phyloP scores from a whole-genome alignment of 1,140 invertebrate species.

The Globodera rostochiensis region DNA sequence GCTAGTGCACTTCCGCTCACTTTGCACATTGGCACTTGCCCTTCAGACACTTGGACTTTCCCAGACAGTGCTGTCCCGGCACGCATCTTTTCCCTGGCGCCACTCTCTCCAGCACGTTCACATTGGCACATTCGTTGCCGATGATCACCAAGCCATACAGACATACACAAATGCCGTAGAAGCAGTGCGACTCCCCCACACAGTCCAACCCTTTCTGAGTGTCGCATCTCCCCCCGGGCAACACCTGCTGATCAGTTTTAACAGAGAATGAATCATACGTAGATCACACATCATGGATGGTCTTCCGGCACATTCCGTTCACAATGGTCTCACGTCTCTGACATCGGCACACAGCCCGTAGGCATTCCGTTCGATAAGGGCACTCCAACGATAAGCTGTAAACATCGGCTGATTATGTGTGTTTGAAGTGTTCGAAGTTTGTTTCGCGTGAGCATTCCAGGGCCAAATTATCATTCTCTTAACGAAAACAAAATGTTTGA shows the following conservation, averaged over 20 bases:
- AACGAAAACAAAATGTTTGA: no score
- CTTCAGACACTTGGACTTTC: slow-evolving; percentile 44
- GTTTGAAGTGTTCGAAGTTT: no score
- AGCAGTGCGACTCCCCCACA: slow-evolving; percentile 55
- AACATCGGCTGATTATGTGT: no score
- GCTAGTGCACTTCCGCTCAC: slow-evolving; percentile 28
- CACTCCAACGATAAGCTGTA: slow-evolving; percentile 41
- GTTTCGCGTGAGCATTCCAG: no score
- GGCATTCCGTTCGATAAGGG: slow-evolving; percentile 50
- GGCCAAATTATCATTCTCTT: no score
- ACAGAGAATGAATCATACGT: background rate
- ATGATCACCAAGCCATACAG: slow-evolving; percentile 47
- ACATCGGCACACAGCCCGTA: slow-evolving; percentile 50
- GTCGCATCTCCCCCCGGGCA: slow-evolving; percentile 54
- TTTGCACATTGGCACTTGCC: slow-evolving; percentile 55
- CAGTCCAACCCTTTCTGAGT: slow-evolving; percentile 59
- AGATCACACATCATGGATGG: slow-evolving; percentile 36
- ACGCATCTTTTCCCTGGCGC: slow-evolving; percentile 48
- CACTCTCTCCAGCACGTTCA: slow-evolving; percentile 43
- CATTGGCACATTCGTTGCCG: slow-evolving; percentile 51
- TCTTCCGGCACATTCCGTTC: slow-evolving; percentile 51
- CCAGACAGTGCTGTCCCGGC: slow-evolving; percentile 42
- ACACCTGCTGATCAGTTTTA: slow-evolving; percentile 35
- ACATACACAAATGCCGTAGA: slow-evolving; percentile 61
- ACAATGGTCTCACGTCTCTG: slow-evolving; percentile 46